These are phyloP conservation scores for Tauraco erythrolophus DNA, from an alignment of 2,113 vertebrate species.

Conservation along the genomic window DNA sequence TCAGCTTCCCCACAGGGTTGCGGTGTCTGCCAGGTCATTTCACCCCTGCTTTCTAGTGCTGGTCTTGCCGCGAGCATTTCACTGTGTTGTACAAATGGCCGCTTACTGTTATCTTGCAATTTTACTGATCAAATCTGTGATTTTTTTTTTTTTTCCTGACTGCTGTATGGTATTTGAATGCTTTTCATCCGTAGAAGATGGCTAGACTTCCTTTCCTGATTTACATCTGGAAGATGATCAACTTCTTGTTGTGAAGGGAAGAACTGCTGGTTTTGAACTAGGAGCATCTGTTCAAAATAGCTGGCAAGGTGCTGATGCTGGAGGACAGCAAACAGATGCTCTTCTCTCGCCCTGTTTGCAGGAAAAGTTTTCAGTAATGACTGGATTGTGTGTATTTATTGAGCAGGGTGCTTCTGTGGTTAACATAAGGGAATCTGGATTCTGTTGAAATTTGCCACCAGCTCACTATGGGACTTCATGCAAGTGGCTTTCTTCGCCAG, in stretches of 20 bases:
- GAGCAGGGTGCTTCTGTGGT: not conserved
- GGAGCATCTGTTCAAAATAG: not conserved
- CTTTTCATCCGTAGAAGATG: not conserved
- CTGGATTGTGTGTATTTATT: not conserved
- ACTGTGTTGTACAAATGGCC: not conserved
- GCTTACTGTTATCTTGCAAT: not conserved
- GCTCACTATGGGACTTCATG: not conserved
- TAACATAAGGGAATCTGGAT: not conserved
- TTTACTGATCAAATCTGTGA: not conserved
- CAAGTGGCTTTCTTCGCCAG: not conserved
- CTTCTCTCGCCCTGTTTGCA: not conserved
- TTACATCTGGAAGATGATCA: not conserved
- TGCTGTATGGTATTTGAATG: not conserved
- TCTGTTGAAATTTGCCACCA: not conserved
- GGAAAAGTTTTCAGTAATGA: not conserved
- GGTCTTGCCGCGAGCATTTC: not conserved
- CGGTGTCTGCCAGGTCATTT: not conserved
- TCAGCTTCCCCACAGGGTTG: rapidly evolving
- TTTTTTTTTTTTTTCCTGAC: not conserved
- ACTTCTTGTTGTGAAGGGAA: not conserved
- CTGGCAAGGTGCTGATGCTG: not conserved
- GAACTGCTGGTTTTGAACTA: not conserved
- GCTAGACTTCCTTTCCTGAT: not conserved
- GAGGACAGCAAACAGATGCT: not conserved
- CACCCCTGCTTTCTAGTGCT: not conserved